Evolutionary conservation across 2,888 invertebrate species (phyloP), one percentile per base, ranked within the genome.

Genomic region (Mythimna vitellina): DNA sequence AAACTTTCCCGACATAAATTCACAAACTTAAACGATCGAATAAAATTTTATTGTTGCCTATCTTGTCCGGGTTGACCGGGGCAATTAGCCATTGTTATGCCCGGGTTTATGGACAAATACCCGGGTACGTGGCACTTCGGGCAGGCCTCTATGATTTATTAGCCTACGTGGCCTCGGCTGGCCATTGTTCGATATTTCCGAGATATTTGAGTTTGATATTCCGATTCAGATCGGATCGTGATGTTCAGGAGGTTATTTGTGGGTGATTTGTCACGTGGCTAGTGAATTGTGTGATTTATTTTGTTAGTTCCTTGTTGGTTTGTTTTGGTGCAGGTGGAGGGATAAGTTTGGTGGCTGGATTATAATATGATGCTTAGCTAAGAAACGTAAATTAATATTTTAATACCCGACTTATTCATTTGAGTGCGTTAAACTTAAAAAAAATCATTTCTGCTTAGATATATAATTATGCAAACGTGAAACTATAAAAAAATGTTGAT

Each of bases 11-110:
- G 67, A 61, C 78, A 86, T 84, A 86, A 86, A 86, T 87, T 84
- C 78, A 64, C 63, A 77, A 86, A 86, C 86, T 86, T 86, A 86
- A 87, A 86, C 86, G 86, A 87, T 86, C 86, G 86, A 86, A 86
- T 86, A 87, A 86, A 86, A 86, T 87, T 86, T 86, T 86, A 86
- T 87, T 87, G 86, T 83, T 78, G 83, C 82, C 86, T 86, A 87
- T 89, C 89, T 89, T 88, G 86, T 86, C 82, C 80, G 77, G 81
- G 84, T 73, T 85, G 85, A 82, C 82, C 83, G 83, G 82, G 80
- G 87, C 90, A 90, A 90, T 90, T 90, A 90, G 87, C 89, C 87
- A 86, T 89, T 90, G 89, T 89, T 88, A 84, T 85, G 79, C 79
- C 83, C 78, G 84, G 85, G 84, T 88, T 89, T 87, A 88, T 86